Conservation (phyloP, 2,797 vertebrate species). For the Chelidonichthys spinosus region DNA sequence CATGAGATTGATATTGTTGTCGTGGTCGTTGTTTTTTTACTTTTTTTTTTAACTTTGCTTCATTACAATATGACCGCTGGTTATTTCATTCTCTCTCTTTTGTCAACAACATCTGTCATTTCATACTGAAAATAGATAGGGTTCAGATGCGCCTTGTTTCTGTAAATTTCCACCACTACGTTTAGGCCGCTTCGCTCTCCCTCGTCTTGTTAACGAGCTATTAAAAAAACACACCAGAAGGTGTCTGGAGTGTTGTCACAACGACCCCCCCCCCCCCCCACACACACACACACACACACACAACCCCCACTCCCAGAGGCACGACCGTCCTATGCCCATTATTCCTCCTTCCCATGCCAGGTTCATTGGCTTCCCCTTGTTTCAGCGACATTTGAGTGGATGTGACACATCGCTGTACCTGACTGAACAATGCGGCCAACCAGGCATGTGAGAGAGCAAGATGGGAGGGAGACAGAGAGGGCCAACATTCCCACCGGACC, state of each 20-base stretch:
- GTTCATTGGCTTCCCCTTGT: constrained; percentile 47
- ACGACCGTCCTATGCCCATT: constrained; percentile 28
- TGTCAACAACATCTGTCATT: constrained; percentile 81
- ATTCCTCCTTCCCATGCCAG: constrained; percentile 28
- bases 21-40: constrained; percentile 67
- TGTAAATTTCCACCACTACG: constrained; percentile 36
- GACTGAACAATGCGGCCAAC: constrained; percentile 56
- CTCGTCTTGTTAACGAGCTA: constrained; percentile 61
- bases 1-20: constrained; percentile 78
- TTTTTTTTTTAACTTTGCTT: constrained; percentile 70
- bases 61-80: constrained; percentile 65
- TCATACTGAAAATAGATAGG: constrained; percentile 15
- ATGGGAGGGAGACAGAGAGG: constrained; percentile 21
- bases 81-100: constrained; percentile 56
- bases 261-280: not conserved
- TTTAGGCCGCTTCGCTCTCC: constrained; percentile 33
- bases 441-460: constrained; percentile 46
- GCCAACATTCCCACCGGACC: constrained; percentile 27
- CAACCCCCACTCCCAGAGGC: not conserved
- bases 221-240: constrained; percentile 25
- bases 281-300: too few species aligned
- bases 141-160: constrained; percentile 24
- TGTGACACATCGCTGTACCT: constrained; percentile 46
- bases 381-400: constrained; percentile 50
- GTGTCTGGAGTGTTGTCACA: constrained; percentile 51